Evolutionary conservation across 2,797 vertebrate genomes (phyloP).

Genomic region (Emydoidea blandingii): DNA sequence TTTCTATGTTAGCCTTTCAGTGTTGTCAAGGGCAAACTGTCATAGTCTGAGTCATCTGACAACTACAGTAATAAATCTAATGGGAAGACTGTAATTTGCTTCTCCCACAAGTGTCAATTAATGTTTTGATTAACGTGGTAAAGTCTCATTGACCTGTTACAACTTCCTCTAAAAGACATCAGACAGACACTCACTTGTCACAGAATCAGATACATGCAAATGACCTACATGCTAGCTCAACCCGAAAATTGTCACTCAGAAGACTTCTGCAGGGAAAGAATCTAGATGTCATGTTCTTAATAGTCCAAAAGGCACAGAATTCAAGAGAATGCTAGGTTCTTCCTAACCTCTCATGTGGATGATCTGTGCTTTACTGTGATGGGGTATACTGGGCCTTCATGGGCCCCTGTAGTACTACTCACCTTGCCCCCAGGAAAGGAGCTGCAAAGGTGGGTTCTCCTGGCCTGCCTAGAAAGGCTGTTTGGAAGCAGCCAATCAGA

Average conservation of each 20-base stretch:
- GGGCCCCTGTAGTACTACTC: no score
- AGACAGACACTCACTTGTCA: slow-evolving; percentile 29
- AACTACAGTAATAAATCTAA: slow-evolving; percentile 51
- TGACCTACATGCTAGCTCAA: slow-evolving; percentile 23
- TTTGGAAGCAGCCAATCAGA: no score
- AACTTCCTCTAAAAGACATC: slow-evolving; percentile 16
- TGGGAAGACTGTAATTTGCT: slow-evolving; percentile 19
- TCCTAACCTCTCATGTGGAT: background rate
- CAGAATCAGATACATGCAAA: slow-evolving; percentile 27
- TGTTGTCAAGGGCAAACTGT: slow-evolving; percentile 51
- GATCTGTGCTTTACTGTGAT: background rate
- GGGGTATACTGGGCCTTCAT: no score
- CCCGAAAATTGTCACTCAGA: background rate
- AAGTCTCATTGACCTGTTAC: slow-evolving; percentile 27
- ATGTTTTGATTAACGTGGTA: slow-evolving; percentile 31
- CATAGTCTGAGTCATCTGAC: slow-evolving; percentile 39
- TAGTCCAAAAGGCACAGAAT: background rate
- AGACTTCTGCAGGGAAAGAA: background rate
- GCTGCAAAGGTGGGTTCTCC: no score
- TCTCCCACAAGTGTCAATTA: slow-evolving; percentile 18
- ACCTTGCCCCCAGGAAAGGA: no score
- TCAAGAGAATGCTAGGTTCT: background rate
- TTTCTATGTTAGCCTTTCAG: slow-evolving; percentile 23
- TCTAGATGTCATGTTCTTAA: slow-evolving; percentile 14
- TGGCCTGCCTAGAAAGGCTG: no score